Evolutionary conservation across 2,797 vertebrate genomes (phyloP).

Genomic region (Eptatretus atami): DNA sequence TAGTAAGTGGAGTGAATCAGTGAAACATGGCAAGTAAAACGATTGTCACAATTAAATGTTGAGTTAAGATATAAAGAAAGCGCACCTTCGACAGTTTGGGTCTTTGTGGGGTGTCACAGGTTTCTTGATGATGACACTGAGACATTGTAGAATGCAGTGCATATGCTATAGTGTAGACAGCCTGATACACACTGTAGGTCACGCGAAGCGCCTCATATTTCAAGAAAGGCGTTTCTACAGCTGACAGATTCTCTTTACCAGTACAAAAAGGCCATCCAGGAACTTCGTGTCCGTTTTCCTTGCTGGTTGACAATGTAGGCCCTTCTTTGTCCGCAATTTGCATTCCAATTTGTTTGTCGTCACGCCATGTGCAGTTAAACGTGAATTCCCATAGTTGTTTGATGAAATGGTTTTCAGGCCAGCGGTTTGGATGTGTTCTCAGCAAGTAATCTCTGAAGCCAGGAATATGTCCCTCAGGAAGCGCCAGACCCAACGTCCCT

Average conservation of each 20-base stretch:
- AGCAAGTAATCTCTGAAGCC: slow-evolving; percentile 2
- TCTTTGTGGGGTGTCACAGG: too few relatives aligned
- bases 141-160: background rate
- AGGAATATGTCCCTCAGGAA: background rate
- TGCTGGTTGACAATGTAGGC: too few relatives aligned
- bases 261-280: background rate
- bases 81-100: too few relatives aligned
- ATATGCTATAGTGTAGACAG: background rate
- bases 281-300: too few relatives aligned
- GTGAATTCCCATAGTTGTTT: background rate
- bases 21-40: too few relatives aligned
- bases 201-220: background rate
- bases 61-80: too few relatives aligned
- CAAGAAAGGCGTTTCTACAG: slow-evolving; percentile 1
- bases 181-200: slow-evolving; percentile 2
- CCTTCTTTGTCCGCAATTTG: too few relatives aligned
- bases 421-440: background rate
- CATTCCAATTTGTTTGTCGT: background rate
- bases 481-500: background rate
- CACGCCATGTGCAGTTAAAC: background rate
- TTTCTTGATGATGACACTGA: background rate
- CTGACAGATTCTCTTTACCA: background rate
- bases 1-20: too few relatives aligned
- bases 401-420: background rate
- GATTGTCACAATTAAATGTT: too few relatives aligned